Evolutionary conservation across 2,113 vertebrate genomes (phyloP), one percentile per base, ranked within the genome.

Genomic region (Orientallactaga bullata): DNA sequence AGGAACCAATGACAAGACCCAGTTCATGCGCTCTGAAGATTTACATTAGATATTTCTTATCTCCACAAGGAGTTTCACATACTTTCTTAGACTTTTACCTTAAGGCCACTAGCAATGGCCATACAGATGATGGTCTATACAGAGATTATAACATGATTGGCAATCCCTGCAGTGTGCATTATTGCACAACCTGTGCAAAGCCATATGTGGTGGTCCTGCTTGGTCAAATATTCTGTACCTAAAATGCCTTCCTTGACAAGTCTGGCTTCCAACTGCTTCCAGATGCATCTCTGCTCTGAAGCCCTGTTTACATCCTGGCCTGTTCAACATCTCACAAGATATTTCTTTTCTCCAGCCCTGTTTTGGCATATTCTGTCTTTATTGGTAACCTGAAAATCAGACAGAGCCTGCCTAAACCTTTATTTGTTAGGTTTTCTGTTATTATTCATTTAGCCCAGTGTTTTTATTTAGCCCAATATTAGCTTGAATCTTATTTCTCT

Each of bases 361-460:
- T 18, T 93, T 85, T 78, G 58, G 42, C 17, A 66, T 81, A 82
- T 85, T 93, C 23, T 35, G n/a, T 71, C 61, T 89, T 4, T 78
- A 63, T 39, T 76, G 68, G 51, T 73, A 87, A 94, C 42, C 58
- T 96, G 39, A 94, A 95, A 93, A 72, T 91, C 88, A 91, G 90
- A 87, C 12, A 72, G 26, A 20, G 5, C 3, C 10, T 91, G 9
- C 26, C 32, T 55, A 21, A 20, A 2, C 55, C 21, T 18, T 94
- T 88, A 87, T 63, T 95, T 73, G 11, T 80, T 47, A 81, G 20
- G 77, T 79, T 92, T 95, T 92, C 26, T 90, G 47, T 90, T 80
- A 76, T 12, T 80, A 26, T 91, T 94, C 80, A 66, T 83, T 92
- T 76, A 88, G 35, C 66, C 55, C 24, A 35, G 20, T 85, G 66